Conservation (phyloP, 2,113 vertebrate genomes). For the Phalacrocorax brasilianus region DNA sequence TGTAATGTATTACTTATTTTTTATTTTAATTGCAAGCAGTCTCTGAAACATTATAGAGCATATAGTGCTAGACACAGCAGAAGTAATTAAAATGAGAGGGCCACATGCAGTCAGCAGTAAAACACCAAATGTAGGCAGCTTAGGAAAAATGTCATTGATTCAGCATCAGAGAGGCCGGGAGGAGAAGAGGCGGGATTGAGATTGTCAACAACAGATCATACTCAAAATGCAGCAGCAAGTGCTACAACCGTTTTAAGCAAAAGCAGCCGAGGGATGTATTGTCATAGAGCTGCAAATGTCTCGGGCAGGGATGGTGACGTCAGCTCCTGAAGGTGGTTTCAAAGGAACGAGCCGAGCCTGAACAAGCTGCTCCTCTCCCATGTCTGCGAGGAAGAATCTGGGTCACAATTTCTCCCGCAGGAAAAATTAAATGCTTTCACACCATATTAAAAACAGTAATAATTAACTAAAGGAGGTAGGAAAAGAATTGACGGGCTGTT, state of each 20-base stretch:
- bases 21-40: conserved; percentile 73
- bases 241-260: background rate
- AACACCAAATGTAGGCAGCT: conserved; percentile 68
- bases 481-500: background rate
- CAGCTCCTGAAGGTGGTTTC: background rate
- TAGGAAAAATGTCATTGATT: conserved; percentile 68
- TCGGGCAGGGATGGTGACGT: background rate
- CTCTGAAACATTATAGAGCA: conserved; percentile 69
- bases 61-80: conserved; percentile 69
- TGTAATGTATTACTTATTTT: conserved; percentile 69
- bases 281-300: background rate
- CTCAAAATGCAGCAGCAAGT: background rate
- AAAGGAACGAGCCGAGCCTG: background rate
- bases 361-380: background rate
- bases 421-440: background rate
- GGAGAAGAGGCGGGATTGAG: background rate
- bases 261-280: background rate
- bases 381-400: background rate
- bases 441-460: background rate
- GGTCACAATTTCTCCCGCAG: fast-evolving
- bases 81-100: conserved; percentile 74
- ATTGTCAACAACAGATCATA: background rate
- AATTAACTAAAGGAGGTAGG: background rate
- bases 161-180: background rate
- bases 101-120: conserved; percentile 65